A percentile compares a stretch with the other conserved stretches of the same genome.
Conservation (phyloP, 2,113 vertebrate genomes). For the Eudyptes chrysolophus region DNA sequence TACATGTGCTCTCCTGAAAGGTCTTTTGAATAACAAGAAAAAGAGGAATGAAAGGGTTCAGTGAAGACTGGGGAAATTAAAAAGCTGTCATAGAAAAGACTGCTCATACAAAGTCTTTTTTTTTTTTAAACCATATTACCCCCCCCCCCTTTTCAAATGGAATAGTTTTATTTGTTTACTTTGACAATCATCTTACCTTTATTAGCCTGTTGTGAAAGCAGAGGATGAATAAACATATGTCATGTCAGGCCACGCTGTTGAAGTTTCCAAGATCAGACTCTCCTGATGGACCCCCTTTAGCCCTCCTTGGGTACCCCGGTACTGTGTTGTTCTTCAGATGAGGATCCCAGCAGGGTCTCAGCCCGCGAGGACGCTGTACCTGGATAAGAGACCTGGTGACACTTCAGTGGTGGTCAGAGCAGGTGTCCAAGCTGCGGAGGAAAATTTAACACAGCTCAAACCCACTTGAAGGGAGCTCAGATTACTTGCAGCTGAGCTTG, state of each 20-base stretch:
- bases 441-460: not conserved
- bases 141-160: not conserved
- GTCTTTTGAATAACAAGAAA: not conserved
- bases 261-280: not conserved
- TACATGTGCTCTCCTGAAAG: not conserved
- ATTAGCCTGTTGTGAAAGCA: not conserved
- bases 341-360: not conserved
- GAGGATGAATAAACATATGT: not conserved
- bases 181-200: not conserved
- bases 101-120: not conserved
- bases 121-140: not conserved
- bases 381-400: not conserved
- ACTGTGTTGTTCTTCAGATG: not conserved
- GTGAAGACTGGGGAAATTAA: not conserved
- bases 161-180: not conserved
- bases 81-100: not conserved
- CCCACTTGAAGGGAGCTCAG: not conserved
- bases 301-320: not conserved
- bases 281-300: not conserved
- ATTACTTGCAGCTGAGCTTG: not conserved
- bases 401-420: not conserved
- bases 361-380: fast-evolving
- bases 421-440: not conserved
- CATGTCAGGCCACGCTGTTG: not conserved
- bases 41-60: not conserved